Evolutionary conservation across 1,140 invertebrate species (phyloP).

Genomic region (Helicorthomorpha holstii): DNA sequence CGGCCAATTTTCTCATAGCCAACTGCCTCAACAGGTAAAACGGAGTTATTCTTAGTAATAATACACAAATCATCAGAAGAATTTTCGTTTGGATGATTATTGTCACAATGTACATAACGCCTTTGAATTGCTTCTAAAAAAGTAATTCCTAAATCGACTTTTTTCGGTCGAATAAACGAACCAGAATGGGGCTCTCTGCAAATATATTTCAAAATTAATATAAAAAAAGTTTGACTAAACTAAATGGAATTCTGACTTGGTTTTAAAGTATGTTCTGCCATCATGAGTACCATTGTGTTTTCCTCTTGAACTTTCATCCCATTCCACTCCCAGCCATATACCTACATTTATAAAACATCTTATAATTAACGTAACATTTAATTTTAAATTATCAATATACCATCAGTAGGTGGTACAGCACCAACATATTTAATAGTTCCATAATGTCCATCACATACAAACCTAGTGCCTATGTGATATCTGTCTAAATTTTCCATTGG

Average conservation of each 20-base stretch:
- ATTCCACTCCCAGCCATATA: constrained; percentile 77
- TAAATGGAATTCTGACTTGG: constrained; percentile 30
- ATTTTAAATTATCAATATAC: constrained; percentile 10
- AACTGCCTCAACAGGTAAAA: constrained; percentile 48
- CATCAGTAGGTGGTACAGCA: constrained; percentile 34
- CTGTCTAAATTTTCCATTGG: too few species aligned
- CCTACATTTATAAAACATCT: constrained; percentile 17
- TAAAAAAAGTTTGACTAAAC: too few species aligned
- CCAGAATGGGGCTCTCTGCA: constrained; percentile 35
- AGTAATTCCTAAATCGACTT: constrained; percentile 48
- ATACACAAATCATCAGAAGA: too few species aligned
- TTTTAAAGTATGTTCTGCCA: constrained; percentile 61
- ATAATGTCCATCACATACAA: constrained; percentile 33
- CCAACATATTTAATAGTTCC: constrained; percentile 43
- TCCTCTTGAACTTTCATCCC: constrained; percentile 70
- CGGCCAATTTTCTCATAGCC: constrained; percentile 69
- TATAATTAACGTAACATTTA: background rate
- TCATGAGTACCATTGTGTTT: constrained; percentile 78
- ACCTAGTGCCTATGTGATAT: constrained; percentile 25
- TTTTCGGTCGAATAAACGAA: constrained; percentile 67
- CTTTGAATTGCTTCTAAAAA: constrained; percentile 50
- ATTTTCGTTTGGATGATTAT: too few species aligned
- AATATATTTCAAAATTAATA: too few species aligned
- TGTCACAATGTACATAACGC: constrained; percentile 33
- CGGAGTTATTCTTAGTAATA: background rate